A percentile compares a stretch with the other conserved stretches of the same genome.
phyloP scores from a whole-genome alignment of 2,797 vertebrate genomes.

The Poeciliopsis paucimaculata region DNA sequence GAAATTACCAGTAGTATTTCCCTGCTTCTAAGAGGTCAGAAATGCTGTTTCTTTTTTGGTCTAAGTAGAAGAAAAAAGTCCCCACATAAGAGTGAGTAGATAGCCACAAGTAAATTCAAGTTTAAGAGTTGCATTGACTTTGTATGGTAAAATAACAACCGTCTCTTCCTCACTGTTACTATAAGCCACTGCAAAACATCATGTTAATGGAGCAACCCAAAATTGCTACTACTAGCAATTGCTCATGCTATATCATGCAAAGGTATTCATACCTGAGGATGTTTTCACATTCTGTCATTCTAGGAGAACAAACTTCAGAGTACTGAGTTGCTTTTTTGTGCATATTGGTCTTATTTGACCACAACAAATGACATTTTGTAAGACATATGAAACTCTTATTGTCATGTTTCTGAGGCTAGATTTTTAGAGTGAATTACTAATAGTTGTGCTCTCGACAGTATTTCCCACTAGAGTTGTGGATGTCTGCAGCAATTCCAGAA shows the following conservation, averaged over 20 bases:
- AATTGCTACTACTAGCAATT: background rate
- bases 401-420: background rate
- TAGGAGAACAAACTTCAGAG: background rate
- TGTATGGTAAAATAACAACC: background rate
- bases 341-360: background rate
- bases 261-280: background rate
- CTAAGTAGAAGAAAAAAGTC: background rate
- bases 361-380: background rate
- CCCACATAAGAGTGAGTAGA: too few species aligned
- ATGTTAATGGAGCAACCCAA: background rate
- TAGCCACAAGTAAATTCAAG: background rate
- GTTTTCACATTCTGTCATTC: background rate
- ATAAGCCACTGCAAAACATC: background rate
- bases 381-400: background rate
- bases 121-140: background rate
- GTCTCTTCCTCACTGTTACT: background rate
- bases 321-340: background rate
- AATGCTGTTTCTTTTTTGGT: background rate
- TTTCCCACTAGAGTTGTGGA: background rate
- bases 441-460: background rate
- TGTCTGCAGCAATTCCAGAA: background rate
- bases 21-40: too few species aligned
- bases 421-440: too few species aligned
- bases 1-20: background rate
- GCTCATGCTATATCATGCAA: background rate